Percentiles rank a stretch among this genome's conserved stretches.
phyloP scores from a whole-genome alignment of 2,888 invertebrate genomes.

The Bursaphelenchus okinawaensis region DNA sequence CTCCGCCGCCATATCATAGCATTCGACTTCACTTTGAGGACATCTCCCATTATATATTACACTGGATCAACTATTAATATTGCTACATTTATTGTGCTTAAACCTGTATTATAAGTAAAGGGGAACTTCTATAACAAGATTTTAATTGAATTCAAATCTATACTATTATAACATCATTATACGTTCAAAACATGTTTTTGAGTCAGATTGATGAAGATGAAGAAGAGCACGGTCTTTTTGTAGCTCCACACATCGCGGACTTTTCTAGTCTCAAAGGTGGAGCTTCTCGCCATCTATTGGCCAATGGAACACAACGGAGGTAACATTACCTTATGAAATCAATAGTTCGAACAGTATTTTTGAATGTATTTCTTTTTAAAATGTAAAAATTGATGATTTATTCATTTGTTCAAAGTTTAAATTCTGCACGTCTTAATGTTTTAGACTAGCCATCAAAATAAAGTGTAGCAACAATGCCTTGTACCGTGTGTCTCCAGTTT shows the following conservation, averaged over 20 bases:
- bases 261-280: conserved; percentile 41
- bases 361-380: too few relatives aligned
- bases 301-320: conserved; percentile 46
- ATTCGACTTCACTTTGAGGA: neutral
- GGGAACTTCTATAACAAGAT: too few relatives aligned
- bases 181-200: neutral
- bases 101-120: too few relatives aligned
- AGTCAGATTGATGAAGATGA: conserved; percentile 25
- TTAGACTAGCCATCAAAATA: conserved; percentile 51
- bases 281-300: conserved; percentile 52
- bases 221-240: conserved; percentile 49
- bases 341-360: too few relatives aligned
- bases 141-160: too few relatives aligned
- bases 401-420: neutral
- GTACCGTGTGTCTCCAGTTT: conserved; percentile 53
- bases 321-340: too few relatives aligned
- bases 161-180: too few relatives aligned
- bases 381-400: too few relatives aligned
- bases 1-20: neutral
- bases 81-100: too few relatives aligned
- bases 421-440: neutral
- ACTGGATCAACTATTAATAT: too few relatives aligned
- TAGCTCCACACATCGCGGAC: conserved; percentile 40
- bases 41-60: neutral
- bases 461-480: conserved; percentile 53